phyloP scores from a whole-genome alignment of 2,888 invertebrate genomes.

The Synergus itoensis region DNA sequence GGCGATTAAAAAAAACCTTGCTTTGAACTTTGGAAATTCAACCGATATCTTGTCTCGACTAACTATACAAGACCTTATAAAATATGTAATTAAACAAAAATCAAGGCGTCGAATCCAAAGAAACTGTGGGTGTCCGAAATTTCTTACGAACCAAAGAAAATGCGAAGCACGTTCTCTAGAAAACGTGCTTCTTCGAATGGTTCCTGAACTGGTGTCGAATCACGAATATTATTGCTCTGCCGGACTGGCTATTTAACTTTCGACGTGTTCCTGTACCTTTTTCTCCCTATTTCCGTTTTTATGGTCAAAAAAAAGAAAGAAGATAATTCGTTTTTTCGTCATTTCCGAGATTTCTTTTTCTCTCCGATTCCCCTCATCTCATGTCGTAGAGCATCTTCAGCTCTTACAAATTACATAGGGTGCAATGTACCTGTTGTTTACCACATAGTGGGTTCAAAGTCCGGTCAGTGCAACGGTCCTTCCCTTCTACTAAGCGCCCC shows the following conservation, averaged over 20 bases:
- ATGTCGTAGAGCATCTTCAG: conserved; percentile 50
- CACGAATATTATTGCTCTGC: conserved; percentile 17
- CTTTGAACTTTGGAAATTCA: no score
- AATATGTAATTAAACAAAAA: background rate
- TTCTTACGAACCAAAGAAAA: conserved; percentile 15
- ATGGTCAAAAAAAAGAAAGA: background rate
- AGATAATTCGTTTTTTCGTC: background rate
- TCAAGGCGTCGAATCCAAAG: conserved; percentile 1
- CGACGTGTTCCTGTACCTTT: background rate
- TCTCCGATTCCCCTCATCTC: conserved; percentile 53
- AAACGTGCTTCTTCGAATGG: conserved; percentile 25
- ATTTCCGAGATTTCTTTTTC: background rate
- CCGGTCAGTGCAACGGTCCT: conserved; percentile 74
- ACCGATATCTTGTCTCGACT: background rate
- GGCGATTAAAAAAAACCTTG: no score
- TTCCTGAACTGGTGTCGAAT: conserved; percentile 29
- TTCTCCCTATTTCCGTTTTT: background rate
- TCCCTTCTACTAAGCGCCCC: conserved; percentile 45
- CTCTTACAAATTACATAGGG: conserved; percentile 71
- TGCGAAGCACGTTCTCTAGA: conserved; percentile 22
- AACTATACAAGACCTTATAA: background rate
- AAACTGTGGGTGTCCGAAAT: conserved; percentile 29
- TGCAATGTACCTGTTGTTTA: conserved; percentile 77
- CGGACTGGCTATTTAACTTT: background rate
- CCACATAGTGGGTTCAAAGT: conserved; percentile 75